Evolutionary conservation across 2,888 invertebrate genomes (phyloP), one percentile per base, ranked within the genome.

Genomic region (Flexamia atlantica): DNA sequence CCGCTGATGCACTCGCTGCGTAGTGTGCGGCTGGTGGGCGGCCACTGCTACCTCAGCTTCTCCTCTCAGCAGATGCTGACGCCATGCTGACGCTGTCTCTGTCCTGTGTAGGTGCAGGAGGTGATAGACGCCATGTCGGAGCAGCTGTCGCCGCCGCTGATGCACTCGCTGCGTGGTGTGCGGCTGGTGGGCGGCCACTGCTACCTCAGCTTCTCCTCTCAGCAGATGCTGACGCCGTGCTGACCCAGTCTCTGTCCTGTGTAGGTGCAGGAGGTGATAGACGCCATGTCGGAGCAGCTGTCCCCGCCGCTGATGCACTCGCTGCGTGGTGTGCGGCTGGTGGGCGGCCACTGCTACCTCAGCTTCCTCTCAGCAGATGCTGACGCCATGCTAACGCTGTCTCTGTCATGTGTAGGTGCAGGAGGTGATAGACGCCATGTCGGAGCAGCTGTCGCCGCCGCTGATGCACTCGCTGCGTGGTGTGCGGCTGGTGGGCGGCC

Each of bases 381-480:
- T 36, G 88, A 88, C 28, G 84, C 87, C n/a, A 87, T 90, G 32
- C 85, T 89, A 12, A 85, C 87, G 9, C 85, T 86, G 12, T 89
- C 89, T 0, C 84, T 87, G 25, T 83, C 40, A 0, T n/a, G n/a
- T n/a, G n/a, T 83, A 88, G 88, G 89, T 89, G 23, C 89, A 89
- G 86, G 90, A 90, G 82, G 89, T 90, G 57, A 90, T 90, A 81
- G 90, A 90, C 85, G 89, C 89, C 42, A 84, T 90, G 42, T 89
- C 89, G 80, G 87, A 86, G 14, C 89, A 89, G 83, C 87, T 89
- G 82, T 89, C 88, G 57, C 74, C 87, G 17, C 88, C 88, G 14
- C 85, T 90, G 40, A 87, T 88, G 60, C 87, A 87, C 50, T 85
- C 85, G 9, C 88, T 90, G 74, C 86, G 87, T 9, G 90, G 90